Evolutionary conservation across 2,888 invertebrate genomes (phyloP).

Genomic region (Microdon myrmicae): DNA sequence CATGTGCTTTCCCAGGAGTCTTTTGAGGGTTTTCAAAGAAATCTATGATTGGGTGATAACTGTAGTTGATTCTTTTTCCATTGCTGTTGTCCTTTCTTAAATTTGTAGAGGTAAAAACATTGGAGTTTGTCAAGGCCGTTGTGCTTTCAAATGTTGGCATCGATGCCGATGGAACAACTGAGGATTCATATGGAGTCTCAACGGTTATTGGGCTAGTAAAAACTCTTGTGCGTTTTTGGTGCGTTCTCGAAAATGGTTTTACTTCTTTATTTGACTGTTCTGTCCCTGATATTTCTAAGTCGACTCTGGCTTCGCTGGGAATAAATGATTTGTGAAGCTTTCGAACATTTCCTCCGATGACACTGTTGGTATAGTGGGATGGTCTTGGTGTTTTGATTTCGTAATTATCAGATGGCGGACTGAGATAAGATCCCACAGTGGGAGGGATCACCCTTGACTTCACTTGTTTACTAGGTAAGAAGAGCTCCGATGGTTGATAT

Average conservation of each 20-base stretch:
- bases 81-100: slow-evolving; percentile 29
- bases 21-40: slow-evolving; percentile 72
- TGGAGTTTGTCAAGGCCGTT: slow-evolving; percentile 33
- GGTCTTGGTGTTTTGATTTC: slow-evolving; percentile 46
- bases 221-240: slow-evolving; percentile 63
- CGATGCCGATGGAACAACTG: slow-evolving; percentile 34
- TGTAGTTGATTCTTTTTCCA: slow-evolving; percentile 76
- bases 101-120: not conserved
- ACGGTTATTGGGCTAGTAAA: slow-evolving; percentile 58
- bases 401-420: slow-evolving; percentile 60
- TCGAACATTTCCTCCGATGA: slow-evolving; percentile 17
- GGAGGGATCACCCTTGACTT: slow-evolving; percentile 58
- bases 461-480: slow-evolving; percentile 57
- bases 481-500: slow-evolving; percentile 58
- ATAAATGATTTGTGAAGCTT: slow-evolving; percentile 54
- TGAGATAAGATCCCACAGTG: slow-evolving; percentile 62
- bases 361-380: slow-evolving; percentile 17
- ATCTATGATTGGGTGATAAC: slow-evolving; percentile 85
- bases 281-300: slow-evolving; percentile 60
- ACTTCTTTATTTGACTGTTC: slow-evolving; percentile 63
- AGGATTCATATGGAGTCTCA: slow-evolving; percentile 54
- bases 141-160: slow-evolving; percentile 29
- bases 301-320: slow-evolving; percentile 58
- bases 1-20: slow-evolving; percentile 36
- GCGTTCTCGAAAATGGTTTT: slow-evolving; percentile 59